Evolutionary conservation across 2,797 vertebrate species (phyloP).

Genomic region (Sebastes nivosus): DNA sequence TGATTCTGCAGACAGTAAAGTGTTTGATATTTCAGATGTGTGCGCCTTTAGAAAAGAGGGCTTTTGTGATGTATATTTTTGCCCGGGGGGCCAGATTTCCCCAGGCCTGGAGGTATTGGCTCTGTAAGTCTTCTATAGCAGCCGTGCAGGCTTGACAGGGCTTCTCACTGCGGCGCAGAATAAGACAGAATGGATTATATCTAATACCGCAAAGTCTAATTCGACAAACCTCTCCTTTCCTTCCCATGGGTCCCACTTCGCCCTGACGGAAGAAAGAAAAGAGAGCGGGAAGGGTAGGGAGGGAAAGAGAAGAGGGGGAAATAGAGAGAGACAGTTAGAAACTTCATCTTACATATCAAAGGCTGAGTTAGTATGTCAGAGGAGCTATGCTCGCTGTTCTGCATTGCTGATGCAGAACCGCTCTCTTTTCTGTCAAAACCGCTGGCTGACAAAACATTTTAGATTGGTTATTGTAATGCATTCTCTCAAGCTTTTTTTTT

Average conservation of each 20-base stretch:
- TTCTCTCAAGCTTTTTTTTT: slow-evolving; percentile 3
- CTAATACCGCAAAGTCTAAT: slow-evolving; percentile 73
- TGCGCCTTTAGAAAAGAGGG: slow-evolving; percentile 38
- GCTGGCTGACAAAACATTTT: slow-evolving; percentile 48
- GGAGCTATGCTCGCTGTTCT: slow-evolving; percentile 30
- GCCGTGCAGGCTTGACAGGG: slow-evolving; percentile 59
- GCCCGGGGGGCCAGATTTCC: slow-evolving; percentile 58
- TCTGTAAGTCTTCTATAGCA: slow-evolving; percentile 61
- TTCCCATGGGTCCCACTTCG: slow-evolving; percentile 81
- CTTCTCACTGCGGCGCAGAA: slow-evolving; percentile 61
- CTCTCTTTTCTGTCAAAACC: slow-evolving; percentile 29
- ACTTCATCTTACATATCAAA: slow-evolving; percentile 67
- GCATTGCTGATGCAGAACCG: slow-evolving; percentile 50
- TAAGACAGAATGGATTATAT: slow-evolving; percentile 75
- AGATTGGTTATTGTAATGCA: slow-evolving; percentile 32
- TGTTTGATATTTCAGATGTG: slow-evolving; percentile 62
- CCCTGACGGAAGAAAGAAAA: slow-evolving; percentile 77
- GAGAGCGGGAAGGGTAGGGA: slow-evolving; percentile 33
- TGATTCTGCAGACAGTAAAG: slow-evolving; percentile 53
- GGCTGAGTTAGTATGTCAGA: slow-evolving; percentile 58
- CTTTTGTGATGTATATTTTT: slow-evolving; percentile 68
- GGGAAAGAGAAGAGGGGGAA: slow-evolving; percentile 19
- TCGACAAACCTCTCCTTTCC: slow-evolving; percentile 87
- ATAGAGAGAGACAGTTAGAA: slow-evolving; percentile 64
- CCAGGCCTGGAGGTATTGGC: slow-evolving; percentile 52